Evolutionary conservation across 2,888 invertebrate species (phyloP).

Genomic region (Parnassius apollo): DNA sequence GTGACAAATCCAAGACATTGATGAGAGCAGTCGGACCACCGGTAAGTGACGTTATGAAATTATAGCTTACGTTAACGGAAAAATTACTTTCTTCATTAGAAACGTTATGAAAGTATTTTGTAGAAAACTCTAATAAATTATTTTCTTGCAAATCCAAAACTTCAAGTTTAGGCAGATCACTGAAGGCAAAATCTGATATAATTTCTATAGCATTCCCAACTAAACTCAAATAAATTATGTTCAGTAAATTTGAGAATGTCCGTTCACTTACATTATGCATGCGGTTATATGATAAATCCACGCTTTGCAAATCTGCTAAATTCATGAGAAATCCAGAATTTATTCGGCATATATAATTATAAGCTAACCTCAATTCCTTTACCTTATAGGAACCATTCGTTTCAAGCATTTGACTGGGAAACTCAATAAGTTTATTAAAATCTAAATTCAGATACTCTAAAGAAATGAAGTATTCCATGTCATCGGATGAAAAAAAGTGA

Average conservation of each 20-base stretch:
- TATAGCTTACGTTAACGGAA: conserved; percentile 86
- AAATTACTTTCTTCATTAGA: conserved; percentile 82
- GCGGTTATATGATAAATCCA: conserved; percentile 88
- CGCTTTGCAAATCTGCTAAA: conserved; percentile 84
- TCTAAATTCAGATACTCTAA: conserved; percentile 90
- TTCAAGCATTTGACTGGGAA: conserved; percentile 79
- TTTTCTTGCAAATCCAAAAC: conserved; percentile 89
- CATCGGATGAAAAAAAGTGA: conserved; percentile 78
- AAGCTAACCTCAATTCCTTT: conserved; percentile 88
- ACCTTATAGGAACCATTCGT: conserved; percentile 82
- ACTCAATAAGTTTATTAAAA: conserved; percentile 86
- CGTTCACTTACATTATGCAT: conserved; percentile 82
- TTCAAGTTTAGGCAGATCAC: conserved; percentile 84
- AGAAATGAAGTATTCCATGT: conserved; percentile 83
- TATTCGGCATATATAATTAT: conserved; percentile 86
- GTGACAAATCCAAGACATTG: conserved; percentile 83
- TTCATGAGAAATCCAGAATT: conserved; percentile 84
- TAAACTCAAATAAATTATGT: conserved; percentile 87
- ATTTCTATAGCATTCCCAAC: conserved; percentile 86
- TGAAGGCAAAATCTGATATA: conserved; percentile 86
- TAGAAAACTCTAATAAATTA: conserved; percentile 82
- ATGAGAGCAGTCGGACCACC: conserved; percentile 67
- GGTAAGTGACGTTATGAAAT: conserved; percentile 69
- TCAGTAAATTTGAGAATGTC: conserved; percentile 85
- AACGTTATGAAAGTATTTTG: conserved; percentile 83